Conservation (phyloP, 2,888 invertebrate species). For the Papilio gigon region DNA sequence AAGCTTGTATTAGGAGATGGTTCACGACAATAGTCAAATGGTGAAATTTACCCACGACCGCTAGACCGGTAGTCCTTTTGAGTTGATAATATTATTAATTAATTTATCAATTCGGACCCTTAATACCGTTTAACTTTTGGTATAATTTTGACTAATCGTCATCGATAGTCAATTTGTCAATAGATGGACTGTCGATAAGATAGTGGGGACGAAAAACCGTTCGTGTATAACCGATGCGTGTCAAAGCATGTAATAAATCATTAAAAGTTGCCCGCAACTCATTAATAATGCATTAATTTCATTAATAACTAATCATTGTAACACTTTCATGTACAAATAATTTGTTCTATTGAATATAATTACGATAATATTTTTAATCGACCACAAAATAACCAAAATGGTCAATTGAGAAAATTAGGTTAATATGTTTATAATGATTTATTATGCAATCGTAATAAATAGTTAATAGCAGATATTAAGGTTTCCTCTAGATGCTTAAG, state of each 20-base stretch:
- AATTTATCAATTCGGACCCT: no score
- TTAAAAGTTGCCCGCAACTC: constrained; percentile 4
- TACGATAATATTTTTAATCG: not conserved
- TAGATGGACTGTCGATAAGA: not conserved
- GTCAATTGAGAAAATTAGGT: not conserved
- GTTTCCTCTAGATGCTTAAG: not conserved
- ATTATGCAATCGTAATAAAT: constrained; percentile 9
- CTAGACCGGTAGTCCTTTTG: no score
- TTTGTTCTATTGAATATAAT: constrained; percentile 1
- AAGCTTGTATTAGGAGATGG: no score
- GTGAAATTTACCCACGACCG: no score
- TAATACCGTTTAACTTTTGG: no score
- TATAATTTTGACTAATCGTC: not conserved
- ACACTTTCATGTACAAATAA: constrained; percentile 35
- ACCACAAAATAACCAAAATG: not conserved
- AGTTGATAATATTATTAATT: no score
- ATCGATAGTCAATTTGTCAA: not conserved
- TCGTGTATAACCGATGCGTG: not conserved
- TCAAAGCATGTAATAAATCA: constrained; percentile 7
- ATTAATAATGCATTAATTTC: constrained; percentile 28
- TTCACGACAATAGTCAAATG: no score
- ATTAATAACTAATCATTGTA: constrained; percentile 25
- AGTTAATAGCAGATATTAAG: not conserved
- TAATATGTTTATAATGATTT: not conserved
- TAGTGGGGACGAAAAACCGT: no score